A percentile compares a stretch with the other conserved stretches of the same genome.
These are phyloP conservation scores for Patella caerulea DNA, from an alignment of 2,888 invertebrate genomes.

Conservation along the genomic window DNA sequence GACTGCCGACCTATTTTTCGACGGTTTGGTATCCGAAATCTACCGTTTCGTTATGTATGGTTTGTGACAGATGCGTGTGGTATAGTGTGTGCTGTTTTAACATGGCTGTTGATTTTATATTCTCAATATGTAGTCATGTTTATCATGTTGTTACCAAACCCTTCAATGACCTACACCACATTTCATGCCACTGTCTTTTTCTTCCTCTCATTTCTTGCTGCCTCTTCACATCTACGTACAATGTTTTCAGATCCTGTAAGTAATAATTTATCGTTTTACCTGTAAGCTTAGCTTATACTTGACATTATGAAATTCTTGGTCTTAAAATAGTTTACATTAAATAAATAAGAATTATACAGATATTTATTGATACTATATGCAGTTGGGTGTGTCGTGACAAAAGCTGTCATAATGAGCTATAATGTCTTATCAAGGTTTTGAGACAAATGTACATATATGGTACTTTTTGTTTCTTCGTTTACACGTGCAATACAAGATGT, in stretches of 20 bases:
- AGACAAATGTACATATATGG: too few species aligned
- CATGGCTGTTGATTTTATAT: conserved; percentile 86
- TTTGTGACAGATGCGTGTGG: conserved; percentile 89
- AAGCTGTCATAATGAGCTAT: too few species aligned
- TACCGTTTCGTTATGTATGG: conserved; percentile 72
- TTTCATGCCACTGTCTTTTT: conserved; percentile 86
- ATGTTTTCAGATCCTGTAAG: conserved; percentile 90
- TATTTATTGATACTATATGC: too few species aligned
- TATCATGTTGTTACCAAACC: conserved; percentile 85
- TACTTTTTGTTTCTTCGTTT: too few species aligned
- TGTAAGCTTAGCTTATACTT: too few species aligned
- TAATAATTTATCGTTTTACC: conserved; percentile 18
- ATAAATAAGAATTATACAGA: too few species aligned
- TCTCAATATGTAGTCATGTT: conserved; percentile 88
- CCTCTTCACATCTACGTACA: conserved; percentile 84
- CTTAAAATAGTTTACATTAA: too few species aligned
- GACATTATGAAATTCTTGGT: too few species aligned
- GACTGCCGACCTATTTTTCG: conserved; percentile 63
- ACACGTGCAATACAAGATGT: too few species aligned
- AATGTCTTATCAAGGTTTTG: too few species aligned
- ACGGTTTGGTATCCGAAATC: conserved; percentile 50
- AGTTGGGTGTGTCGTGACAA: too few species aligned
- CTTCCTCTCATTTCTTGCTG: conserved; percentile 81
- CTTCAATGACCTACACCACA: conserved; percentile 76
- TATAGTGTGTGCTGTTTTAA: conserved; percentile 84